These are phyloP conservation scores for Knipowitschia caucasica DNA, from an alignment of 2,797 vertebrate genomes.

Conservation along the genomic window DNA sequence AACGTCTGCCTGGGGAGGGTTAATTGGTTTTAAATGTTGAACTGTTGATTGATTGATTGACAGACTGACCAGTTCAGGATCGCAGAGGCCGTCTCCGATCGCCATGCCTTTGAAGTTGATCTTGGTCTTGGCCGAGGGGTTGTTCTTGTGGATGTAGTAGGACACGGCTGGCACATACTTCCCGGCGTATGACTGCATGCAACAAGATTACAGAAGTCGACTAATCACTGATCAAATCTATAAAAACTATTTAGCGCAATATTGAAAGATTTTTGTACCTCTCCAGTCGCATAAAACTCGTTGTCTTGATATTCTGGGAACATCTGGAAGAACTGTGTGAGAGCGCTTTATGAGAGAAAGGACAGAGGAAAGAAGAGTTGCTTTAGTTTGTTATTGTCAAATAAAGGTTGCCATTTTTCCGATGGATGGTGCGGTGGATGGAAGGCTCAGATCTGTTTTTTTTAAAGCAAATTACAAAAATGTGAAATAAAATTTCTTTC, in stretches of 20 bases:
- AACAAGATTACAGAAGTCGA: background rate
- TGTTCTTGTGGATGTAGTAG: slow-evolving; percentile 81
- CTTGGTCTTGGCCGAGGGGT: slow-evolving; percentile 72
- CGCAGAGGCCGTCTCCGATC: slow-evolving; percentile 81
- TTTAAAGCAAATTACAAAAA: too few relatives aligned
- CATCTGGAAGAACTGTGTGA: slow-evolving; percentile 82
- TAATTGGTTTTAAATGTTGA: too few relatives aligned
- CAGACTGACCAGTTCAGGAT: slow-evolving; percentile 79
- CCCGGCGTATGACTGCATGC: slow-evolving; percentile 77
- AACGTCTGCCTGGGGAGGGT: too few relatives aligned
- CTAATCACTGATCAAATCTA: background rate
- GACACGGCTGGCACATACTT: slow-evolving; percentile 83
- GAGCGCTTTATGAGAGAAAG: slow-evolving; percentile 60
- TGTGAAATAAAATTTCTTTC: too few relatives aligned
- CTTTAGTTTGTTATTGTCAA: background rate
- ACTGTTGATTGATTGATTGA: too few relatives aligned
- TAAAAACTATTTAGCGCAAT: background rate
- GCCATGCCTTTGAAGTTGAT: slow-evolving; percentile 83
- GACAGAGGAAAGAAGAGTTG: background rate
- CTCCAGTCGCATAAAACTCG: slow-evolving; percentile 82
- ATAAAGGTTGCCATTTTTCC: background rate
- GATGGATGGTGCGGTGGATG: too few relatives aligned
- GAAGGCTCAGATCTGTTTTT: too few relatives aligned
- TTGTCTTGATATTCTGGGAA: slow-evolving; percentile 85
- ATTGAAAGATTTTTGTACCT: slow-evolving; percentile 64